A percentile compares a stretch with the other conserved stretches of the same genome.
phyloP scores from a whole-genome alignment of 2,113 vertebrate species.

The Podarcis raffonei region DNA sequence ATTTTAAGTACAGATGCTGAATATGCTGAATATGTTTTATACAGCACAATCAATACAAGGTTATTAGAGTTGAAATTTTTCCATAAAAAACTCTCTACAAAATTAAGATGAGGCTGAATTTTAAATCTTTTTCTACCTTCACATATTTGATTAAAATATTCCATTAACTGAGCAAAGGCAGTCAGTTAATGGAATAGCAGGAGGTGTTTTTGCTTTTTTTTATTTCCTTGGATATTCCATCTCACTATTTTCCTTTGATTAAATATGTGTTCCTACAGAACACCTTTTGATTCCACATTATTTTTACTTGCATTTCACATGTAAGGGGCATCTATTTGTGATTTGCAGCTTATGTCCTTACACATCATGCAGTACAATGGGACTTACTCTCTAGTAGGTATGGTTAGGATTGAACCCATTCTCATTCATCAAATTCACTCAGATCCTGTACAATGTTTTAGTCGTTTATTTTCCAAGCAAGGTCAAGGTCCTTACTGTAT shows the following conservation, averaged over 20 bases:
- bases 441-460: not conserved
- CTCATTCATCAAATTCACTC: not conserved
- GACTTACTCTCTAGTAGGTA: not conserved
- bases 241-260: too few relatives aligned
- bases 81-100: not conserved
- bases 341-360: not conserved
- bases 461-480: not conserved
- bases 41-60: constrained; percentile 6
- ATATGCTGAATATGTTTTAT: constrained; percentile 14
- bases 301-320: not conserved
- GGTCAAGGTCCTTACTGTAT: too few relatives aligned
- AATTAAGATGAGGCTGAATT: constrained; percentile 18
- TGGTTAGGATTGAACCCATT: not conserved
- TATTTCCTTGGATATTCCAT: too few relatives aligned
- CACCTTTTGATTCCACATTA: constrained; percentile 1
- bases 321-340: not conserved
- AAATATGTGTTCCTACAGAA: too few relatives aligned
- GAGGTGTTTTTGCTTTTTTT: too few relatives aligned
- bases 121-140: constrained; percentile 26
- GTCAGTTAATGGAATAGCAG: not conserved
- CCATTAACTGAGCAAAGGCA: not conserved
- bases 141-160: not conserved
- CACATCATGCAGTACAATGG: not conserved
- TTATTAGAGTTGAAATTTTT: not conserved
- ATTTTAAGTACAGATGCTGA: constrained; percentile 15